Conservation (phyloP, 2,113 vertebrate genomes). For the Xyrauchen texanus region DNA sequence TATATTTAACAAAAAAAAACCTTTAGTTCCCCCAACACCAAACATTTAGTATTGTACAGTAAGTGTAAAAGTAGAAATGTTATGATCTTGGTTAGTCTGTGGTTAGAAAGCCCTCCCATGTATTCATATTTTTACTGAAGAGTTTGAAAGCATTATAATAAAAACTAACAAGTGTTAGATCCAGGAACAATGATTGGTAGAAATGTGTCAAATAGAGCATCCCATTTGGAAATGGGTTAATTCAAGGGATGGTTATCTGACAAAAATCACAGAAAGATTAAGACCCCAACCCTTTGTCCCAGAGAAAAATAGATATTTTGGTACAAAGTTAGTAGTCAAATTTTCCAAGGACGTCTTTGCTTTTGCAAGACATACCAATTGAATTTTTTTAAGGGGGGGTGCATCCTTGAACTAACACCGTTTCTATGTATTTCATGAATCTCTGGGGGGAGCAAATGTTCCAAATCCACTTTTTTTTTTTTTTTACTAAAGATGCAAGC, state of each 20-base stretch:
- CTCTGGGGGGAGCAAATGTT: constrained; percentile 59
- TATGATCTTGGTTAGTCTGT: constrained; percentile 21
- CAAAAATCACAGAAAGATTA: constrained; percentile 51
- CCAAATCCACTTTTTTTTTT: constrained; percentile 83
- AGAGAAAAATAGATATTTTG: constrained; percentile 88
- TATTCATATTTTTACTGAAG: constrained; percentile 1
- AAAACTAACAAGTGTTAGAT: constrained; percentile 81
- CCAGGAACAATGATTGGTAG: constrained; percentile 80
- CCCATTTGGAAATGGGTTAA: constrained; percentile 83
- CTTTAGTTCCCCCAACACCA: constrained; percentile 1
- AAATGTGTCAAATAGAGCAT: constrained; percentile 46
- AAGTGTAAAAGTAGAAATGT: neutral
- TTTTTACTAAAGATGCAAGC: constrained; percentile 60
- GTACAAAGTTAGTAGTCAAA: constrained; percentile 99
- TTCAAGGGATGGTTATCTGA: constrained; percentile 78
- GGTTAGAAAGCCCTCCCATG: constrained; percentile 26
- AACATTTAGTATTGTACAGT: constrained; percentile 1
- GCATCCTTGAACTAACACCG: constrained; percentile 85
- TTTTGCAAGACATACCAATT: constrained; percentile 85
- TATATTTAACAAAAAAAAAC: neutral
- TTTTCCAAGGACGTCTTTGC: constrained; percentile 97
- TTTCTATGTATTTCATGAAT: constrained; percentile 61
- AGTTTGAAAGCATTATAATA: constrained; percentile 9
- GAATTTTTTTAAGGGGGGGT: constrained; percentile 63
- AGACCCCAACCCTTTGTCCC: constrained; percentile 84